These are phyloP conservation scores for Contarinia nasturtii DNA, from an alignment of 1,140 invertebrate species.

Conservation along the genomic window DNA sequence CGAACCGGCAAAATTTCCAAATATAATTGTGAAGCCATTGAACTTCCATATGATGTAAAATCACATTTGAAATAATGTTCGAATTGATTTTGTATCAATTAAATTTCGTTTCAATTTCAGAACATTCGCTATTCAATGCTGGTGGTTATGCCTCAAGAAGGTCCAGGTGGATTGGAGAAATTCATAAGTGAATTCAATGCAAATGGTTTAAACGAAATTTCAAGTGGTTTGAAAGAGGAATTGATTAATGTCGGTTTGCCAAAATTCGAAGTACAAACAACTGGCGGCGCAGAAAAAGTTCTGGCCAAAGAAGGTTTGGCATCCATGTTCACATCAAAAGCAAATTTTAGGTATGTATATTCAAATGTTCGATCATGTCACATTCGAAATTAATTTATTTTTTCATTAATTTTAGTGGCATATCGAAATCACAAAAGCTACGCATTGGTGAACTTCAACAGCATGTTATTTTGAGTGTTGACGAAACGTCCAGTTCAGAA, in stretches of 20 bases:
- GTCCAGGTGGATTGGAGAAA: slow-evolving; percentile 28
- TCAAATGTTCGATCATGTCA: too few species aligned
- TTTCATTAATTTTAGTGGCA: slow-evolving; percentile 29
- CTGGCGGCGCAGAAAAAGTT: slow-evolving; percentile 17
- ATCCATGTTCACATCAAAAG: slow-evolving; percentile 31
- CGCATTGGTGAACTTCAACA: slow-evolving; percentile 39
- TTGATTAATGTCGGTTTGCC: slow-evolving; percentile 9
- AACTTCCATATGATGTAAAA: slow-evolving; percentile 34
- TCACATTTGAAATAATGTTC: slow-evolving; percentile 1
- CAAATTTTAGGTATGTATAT: too few species aligned
- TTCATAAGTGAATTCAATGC: slow-evolving; percentile 19
- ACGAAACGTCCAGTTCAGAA: slow-evolving; percentile 23
- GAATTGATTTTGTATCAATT: too few species aligned
- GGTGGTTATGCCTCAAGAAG: slow-evolving; percentile 29
- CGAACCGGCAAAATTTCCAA: slow-evolving; percentile 28
- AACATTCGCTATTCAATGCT: slow-evolving; percentile 32
- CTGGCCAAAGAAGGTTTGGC: slow-evolving; percentile 20
- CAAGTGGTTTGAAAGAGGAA: neutral
- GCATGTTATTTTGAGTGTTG: slow-evolving; percentile 34
- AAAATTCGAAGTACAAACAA: slow-evolving; percentile 20
- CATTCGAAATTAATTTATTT: too few species aligned
- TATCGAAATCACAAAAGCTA: slow-evolving; percentile 28
- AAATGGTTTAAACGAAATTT: slow-evolving; percentile 1
- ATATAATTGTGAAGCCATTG: slow-evolving; percentile 32
- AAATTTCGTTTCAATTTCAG: too few species aligned